phyloP scores from a whole-genome alignment of 2,888 invertebrate genomes.

The Torymus aiolomorphi region DNA sequence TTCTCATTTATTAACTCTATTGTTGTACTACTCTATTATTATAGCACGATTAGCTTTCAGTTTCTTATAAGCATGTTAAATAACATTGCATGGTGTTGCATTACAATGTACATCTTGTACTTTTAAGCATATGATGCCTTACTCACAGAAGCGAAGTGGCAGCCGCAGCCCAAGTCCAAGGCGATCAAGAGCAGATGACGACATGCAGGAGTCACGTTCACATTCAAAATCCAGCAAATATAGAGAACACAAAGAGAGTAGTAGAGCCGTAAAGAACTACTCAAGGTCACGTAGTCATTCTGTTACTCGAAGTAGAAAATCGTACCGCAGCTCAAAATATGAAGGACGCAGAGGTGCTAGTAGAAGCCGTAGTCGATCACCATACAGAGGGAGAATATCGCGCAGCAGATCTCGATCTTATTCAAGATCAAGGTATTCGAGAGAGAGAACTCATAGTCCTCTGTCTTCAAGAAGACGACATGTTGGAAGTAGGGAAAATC shows the following conservation, averaged over 20 bases:
- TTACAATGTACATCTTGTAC: slow-evolving; percentile 35
- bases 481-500: slow-evolving; percentile 89
- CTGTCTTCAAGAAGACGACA: slow-evolving; percentile 89
- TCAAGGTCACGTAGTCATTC: slow-evolving; percentile 74
- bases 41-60: not conserved
- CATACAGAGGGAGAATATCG: slow-evolving; percentile 80
- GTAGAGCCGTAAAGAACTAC: slow-evolving; percentile 72
- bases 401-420: slow-evolving; percentile 81
- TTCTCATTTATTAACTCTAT: no score
- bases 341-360: slow-evolving; percentile 66
- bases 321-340: slow-evolving; percentile 69
- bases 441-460: slow-evolving; percentile 81
- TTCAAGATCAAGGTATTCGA: slow-evolving; percentile 77
- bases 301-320: slow-evolving; percentile 73
- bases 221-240: slow-evolving; percentile 74
- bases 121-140: slow-evolving; percentile 55
- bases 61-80: slow-evolving; percentile 29
- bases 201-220: slow-evolving; percentile 70
- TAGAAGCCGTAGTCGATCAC: slow-evolving; percentile 81
- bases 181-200: slow-evolving; percentile 66
- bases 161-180: slow-evolving; percentile 72
- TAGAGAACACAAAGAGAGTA: slow-evolving; percentile 71
- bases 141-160: slow-evolving; percentile 66
- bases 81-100: slow-evolving; percentile 44
- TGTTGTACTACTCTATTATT: not conserved